Evolutionary conservation across 2,113 vertebrate species (phyloP).

Genomic region (Corythaeola cristata): DNA sequence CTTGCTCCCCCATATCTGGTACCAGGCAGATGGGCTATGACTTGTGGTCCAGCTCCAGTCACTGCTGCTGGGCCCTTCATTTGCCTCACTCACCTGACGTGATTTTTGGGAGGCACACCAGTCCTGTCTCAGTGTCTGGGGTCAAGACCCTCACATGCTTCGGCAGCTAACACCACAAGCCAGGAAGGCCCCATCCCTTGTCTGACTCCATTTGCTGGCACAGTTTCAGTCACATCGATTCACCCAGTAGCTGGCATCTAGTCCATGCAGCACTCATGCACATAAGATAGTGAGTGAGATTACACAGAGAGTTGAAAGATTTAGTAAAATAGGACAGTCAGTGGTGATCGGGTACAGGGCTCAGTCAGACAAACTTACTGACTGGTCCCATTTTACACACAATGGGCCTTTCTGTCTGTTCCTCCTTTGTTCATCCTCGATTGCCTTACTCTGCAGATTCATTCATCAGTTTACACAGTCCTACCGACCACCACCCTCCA

Average conservation of each 20-base stretch:
- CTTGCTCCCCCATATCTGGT: not conserved
- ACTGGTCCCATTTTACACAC: rapidly evolving
- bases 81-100: rapidly evolving
- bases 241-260: not conserved
- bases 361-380: not conserved
- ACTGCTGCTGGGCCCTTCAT: rapidly evolving
- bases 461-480: not conserved
- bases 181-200: not conserved
- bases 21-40: not conserved
- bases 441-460: not conserved
- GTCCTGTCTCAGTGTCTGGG: not conserved
- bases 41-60: not conserved
- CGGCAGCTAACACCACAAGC: not conserved
- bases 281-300: not conserved
- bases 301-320: not conserved
- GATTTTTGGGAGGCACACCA: not conserved
- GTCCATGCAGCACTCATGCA: not conserved
- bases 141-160: not conserved
- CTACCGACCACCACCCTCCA: not conserved
- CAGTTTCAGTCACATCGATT: not conserved
- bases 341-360: rapidly evolving
- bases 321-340: not conserved
- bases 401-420: not conserved
- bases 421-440: not conserved
- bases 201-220: not conserved